phyloP scores from a whole-genome alignment of 1,140 invertebrate genomes.

The Drosophila nigromelanica region DNA sequence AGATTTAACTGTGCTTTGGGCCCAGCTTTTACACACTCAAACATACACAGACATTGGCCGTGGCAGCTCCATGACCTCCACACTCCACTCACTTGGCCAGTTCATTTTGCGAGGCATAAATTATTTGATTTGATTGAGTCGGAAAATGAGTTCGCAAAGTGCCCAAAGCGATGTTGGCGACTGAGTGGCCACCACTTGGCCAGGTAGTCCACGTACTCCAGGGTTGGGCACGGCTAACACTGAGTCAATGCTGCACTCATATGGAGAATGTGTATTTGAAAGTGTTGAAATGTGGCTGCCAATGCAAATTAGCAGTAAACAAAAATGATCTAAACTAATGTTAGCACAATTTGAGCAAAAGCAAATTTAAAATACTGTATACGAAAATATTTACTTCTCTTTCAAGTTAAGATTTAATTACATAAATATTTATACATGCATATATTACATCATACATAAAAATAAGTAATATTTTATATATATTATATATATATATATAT shows the following conservation, averaged over 20 bases:
- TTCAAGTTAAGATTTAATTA: too few species aligned
- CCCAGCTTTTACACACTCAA: conserved; percentile 25
- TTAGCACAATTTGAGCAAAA: not conserved
- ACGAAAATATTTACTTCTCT: not conserved
- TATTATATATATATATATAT: too few species aligned
- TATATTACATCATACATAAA: too few species aligned
- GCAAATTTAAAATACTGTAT: not conserved
- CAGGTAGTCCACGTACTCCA: conserved; percentile 17
- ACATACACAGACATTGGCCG: conserved; percentile 11
- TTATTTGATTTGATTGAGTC: conserved; percentile 84
- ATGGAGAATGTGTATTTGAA: conserved; percentile 7
- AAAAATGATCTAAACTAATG: not conserved
- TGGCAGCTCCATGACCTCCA: conserved; percentile 59
- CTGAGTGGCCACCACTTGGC: conserved; percentile 14
- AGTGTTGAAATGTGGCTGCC: conserved; percentile 7
- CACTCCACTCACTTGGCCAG: conserved; percentile 61
- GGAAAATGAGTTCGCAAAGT: conserved; percentile 82
- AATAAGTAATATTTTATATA: too few species aligned
- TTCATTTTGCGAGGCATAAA: conserved; percentile 79
- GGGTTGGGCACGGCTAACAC: conserved; percentile 25
- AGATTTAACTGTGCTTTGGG: conserved; percentile 72
- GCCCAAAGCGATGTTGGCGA: conserved; percentile 62
- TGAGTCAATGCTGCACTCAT: conserved; percentile 1
- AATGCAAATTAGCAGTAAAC: conserved; percentile 3
- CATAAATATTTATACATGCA: too few species aligned